Evolutionary conservation across 2,113 vertebrate species (phyloP), one percentile per base, ranked within the genome.

Genomic region (Chaetops frenatus): DNA sequence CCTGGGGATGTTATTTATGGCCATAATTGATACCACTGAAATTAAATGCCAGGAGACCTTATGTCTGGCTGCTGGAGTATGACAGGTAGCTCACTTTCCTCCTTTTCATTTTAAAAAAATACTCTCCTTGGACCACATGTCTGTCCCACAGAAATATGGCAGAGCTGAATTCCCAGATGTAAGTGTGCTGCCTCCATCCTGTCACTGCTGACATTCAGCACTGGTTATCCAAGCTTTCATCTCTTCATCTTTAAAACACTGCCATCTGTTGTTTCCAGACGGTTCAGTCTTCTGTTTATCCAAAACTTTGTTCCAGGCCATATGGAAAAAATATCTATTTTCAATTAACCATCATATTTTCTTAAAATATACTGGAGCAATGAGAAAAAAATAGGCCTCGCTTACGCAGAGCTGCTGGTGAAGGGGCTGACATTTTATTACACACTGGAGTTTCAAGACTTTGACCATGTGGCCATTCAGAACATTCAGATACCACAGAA

Each of bases 191-290:
- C 60, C 73, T 95, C 82, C 72, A 74, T 94, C 48, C 85, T 60
- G 58, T 91, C 90, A 69, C 79, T 90, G 71, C 85, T 81, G 81
- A 90, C 11, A 12, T 83, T 65, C 53, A 88, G 82, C 31, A 44
- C 58, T 87, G 85, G 64, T 92, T 83, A 86, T n/a, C 87, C 87
- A 86, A 88, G 76, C 79, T 94, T 95, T 83, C 80, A 92, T 92
- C 80, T 93, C 86, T 96, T 83, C 88, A 0, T 93, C 92, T 96
- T 95, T 95, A 95, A 96, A 94, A 96, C 78, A 96, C 96, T 95
- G 96, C 93, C 96, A 96, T 96, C 94, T 96, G 96, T 97, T 96
- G 95, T 96, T 96, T 92, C 91, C 91, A 97, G 92, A 87, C 58
- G 29, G 90, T 72, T 95, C 72, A 44, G 53, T 83, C 92, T 94